Evolutionary conservation across 35 echinoderm and acorn worm species (phyloP).

Genomic region (Apostichopus californicus): DNA sequence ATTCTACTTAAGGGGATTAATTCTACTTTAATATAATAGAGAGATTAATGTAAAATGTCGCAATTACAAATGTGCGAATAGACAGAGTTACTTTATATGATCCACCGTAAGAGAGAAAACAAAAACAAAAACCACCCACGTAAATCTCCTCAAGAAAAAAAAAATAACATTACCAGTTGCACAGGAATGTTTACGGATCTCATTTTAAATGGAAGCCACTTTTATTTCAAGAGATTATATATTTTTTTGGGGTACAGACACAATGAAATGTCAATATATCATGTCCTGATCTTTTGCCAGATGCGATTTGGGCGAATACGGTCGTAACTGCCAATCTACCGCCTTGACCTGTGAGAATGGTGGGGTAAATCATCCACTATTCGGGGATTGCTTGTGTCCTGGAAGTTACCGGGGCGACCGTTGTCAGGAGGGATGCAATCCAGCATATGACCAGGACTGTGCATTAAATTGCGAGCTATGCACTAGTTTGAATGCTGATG

Average conservation of each 20-base stretch:
- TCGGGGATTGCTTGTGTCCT: conserved; percentile 17
- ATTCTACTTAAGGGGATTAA: no score
- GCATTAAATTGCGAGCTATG: conserved; percentile 32
- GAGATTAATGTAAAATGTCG: no score
- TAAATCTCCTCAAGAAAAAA: neutral
- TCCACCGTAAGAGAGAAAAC: no score
- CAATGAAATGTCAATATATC: neutral
- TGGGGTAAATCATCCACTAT: conserved; percentile 19
- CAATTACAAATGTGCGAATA: no score
- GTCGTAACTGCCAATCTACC: neutral
- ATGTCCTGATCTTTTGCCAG: neutral
- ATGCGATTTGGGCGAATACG: conserved; percentile 8
- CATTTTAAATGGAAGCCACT: neutral
- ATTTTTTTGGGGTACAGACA: neutral
- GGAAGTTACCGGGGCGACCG: conserved; percentile 7
- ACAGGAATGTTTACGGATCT: neutral
- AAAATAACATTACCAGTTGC: neutral
- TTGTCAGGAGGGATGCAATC: conserved; percentile 8
- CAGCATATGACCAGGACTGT: neutral
- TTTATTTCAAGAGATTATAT: neutral
- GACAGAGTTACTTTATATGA: no score
- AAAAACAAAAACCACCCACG: neutral
- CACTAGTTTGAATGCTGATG: neutral
- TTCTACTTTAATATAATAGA: no score
- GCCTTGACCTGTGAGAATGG: conserved; percentile 5